Conservation (phyloP, 2,888 invertebrate genomes). For the Tetranychus truncatus region DNA sequence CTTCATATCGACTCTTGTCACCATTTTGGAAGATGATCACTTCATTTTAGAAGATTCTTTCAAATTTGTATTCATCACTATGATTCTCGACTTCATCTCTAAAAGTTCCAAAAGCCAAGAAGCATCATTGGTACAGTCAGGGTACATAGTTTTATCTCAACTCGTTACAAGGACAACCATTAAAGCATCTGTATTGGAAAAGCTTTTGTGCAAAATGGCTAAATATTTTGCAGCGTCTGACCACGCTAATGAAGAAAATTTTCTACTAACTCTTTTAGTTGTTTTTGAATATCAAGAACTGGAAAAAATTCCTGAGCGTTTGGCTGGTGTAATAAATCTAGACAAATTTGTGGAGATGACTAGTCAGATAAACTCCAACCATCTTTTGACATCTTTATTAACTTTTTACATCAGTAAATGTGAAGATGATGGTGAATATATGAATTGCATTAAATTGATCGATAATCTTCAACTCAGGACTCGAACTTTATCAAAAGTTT, state of each 20-base stretch:
- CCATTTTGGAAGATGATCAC: constrained; percentile 15
- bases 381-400: constrained; percentile 1
- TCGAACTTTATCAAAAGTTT: background rate
- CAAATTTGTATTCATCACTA: background rate
- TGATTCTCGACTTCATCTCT: background rate
- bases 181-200: background rate
- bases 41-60: background rate
- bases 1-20: constrained; percentile 15
- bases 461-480: constrained; percentile 9
- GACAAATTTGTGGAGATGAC: background rate
- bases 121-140: background rate
- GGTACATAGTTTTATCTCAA: constrained; percentile 10
- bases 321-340: background rate
- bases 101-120: background rate
- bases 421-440: constrained; percentile 3
- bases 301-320: background rate
- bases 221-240: background rate
- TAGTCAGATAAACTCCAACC: background rate
- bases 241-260: background rate
- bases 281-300: constrained; percentile 3
- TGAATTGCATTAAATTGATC: constrained; percentile 6
- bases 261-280: constrained; percentile 2
- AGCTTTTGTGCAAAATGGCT: constrained; percentile 3
- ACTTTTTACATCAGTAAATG: constrained; percentile 5
- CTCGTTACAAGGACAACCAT: background rate